A percentile compares a stretch with the other conserved stretches of the same genome.
phyloP scores from a whole-genome alignment of 2,888 invertebrate species.

The Bibio marci region DNA sequence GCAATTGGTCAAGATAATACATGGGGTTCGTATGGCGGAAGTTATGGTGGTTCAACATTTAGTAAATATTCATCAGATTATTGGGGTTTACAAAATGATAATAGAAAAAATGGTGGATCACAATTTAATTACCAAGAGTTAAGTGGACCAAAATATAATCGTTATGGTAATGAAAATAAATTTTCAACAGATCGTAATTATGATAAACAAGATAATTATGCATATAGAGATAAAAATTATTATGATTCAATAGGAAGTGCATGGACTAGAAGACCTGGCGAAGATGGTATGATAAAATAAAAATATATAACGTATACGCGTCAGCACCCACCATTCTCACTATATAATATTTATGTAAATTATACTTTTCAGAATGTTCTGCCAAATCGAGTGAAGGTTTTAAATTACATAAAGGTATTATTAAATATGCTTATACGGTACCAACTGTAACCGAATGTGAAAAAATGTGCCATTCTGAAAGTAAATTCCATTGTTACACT shows the following conservation, averaged over 20 bases:
- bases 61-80: conserved; percentile 29
- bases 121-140: conserved; percentile 29
- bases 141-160: conserved; percentile 3
- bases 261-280: conserved; percentile 29
- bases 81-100: conserved; percentile 32
- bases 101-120: conserved; percentile 17
- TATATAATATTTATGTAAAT: no score
- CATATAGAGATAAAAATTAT: conserved; percentile 8
- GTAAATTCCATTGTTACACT: conserved; percentile 53
- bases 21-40: conserved; percentile 44
- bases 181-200: conserved; percentile 33
- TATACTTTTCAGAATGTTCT: conserved; percentile 49
- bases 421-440: conserved; percentile 45
- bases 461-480: conserved; percentile 50
- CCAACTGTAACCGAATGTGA: conserved; percentile 62
- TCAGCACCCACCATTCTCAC: no score
- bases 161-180: conserved; percentile 20
- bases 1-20: conserved; percentile 33
- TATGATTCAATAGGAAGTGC: conserved; percentile 16
- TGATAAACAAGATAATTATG: conserved; percentile 21
- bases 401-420: conserved; percentile 47
- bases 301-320: background rate
- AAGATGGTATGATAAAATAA: conserved; percentile 24
- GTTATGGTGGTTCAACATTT: conserved; percentile 30
- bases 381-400: conserved; percentile 58